Conservation (phyloP, 2,888 invertebrate genomes). For the Agrenia bidenticulata region DNA sequence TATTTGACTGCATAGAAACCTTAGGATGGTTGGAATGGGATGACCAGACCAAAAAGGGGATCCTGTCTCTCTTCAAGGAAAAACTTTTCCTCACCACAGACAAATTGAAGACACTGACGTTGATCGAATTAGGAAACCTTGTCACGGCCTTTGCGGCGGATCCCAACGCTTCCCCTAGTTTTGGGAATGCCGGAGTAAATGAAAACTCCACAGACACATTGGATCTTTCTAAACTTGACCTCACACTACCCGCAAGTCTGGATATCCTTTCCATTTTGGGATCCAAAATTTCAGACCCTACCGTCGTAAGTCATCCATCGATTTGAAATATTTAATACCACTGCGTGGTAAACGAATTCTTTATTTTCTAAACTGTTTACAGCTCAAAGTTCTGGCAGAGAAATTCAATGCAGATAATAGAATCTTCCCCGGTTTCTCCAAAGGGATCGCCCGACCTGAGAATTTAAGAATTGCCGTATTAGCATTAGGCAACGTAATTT, state of each 20-base stretch:
- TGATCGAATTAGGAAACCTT: conserved; percentile 50
- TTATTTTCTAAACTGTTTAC: no score
- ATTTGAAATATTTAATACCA: neutral
- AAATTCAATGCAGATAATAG: conserved; percentile 49
- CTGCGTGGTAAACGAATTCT: no score
- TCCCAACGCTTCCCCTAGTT: conserved; percentile 1
- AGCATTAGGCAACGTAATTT: conserved; percentile 49
- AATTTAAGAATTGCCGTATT: conserved; percentile 46
- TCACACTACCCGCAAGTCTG: conserved; percentile 41
- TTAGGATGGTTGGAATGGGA: conserved; percentile 50
- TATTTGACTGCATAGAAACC: conserved; percentile 49
- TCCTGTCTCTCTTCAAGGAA: conserved; percentile 38
- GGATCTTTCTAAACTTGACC: conserved; percentile 39
- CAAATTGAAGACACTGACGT: conserved; percentile 30
- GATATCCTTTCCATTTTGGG: conserved; percentile 46
- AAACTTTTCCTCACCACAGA: conserved; percentile 34
- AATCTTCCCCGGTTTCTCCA: conserved; percentile 42
- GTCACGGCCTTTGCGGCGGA: conserved; percentile 38
- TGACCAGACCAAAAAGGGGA: conserved; percentile 35
- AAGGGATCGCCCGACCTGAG: conserved; percentile 40
- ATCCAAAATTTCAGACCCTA: conserved; percentile 32
- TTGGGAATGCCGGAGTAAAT: neutral
- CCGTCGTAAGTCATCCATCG: conserved; percentile 43
- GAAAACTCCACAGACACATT: no score
- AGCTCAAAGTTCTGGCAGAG: conserved; percentile 48